phyloP scores from a whole-genome alignment of 2,113 vertebrate species.

The Semnornis frantzii region DNA sequence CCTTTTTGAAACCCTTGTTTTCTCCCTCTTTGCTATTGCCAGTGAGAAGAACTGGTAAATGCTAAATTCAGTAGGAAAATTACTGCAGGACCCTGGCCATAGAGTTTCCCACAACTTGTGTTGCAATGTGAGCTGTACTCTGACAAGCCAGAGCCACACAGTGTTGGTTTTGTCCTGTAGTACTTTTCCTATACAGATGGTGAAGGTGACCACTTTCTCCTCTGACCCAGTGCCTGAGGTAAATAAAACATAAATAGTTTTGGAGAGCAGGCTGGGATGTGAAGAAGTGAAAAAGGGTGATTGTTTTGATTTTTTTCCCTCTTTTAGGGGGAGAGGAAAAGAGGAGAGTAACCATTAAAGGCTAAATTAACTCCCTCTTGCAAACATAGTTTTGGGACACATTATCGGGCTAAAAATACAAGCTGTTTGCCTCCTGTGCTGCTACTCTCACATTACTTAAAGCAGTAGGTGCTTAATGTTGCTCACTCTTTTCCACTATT shows the following conservation, averaged over 20 bases:
- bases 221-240: constrained; percentile 21
- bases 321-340: background rate
- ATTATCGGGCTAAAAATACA: background rate
- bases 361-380: background rate
- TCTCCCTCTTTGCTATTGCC: background rate
- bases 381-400: background rate
- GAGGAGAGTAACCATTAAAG: background rate
- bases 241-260: constrained; percentile 26
- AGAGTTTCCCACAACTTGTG: background rate
- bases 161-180: constrained; percentile 31
- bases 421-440: background rate
- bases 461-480: background rate
- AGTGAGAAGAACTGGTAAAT: background rate
- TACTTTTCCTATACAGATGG: constrained; percentile 61
- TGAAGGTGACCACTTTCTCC: constrained; percentile 7
- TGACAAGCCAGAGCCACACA: background rate
- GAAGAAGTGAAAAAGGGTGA: background rate
- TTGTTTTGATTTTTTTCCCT: background rate
- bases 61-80: background rate
- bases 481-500: background rate
- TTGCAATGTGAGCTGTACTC: background rate
- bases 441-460: background rate
- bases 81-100: background rate
- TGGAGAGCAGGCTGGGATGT: background rate
- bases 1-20: accelerated